Percentiles rank a stretch among this genome's conserved stretches.
Conservation (phyloP, 2,888 invertebrate species). For the Platycnemis pennipes region DNA sequence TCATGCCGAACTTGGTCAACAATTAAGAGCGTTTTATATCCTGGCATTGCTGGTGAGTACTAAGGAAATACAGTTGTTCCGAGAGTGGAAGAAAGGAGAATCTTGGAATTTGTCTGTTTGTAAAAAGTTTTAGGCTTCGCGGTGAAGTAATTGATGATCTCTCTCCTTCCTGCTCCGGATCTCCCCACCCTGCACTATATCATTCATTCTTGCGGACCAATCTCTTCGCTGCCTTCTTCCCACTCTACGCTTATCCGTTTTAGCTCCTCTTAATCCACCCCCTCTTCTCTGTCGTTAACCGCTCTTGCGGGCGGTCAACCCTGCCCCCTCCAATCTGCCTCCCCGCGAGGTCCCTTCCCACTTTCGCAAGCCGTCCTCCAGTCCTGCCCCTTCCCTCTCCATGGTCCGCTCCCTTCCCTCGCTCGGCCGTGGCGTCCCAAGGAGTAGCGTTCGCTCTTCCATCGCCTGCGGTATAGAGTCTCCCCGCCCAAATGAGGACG, state of each 20-base stretch:
- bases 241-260: neutral
- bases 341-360: too few relatives aligned
- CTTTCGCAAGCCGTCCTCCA: neutral
- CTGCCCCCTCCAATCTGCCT: neutral
- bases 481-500: constrained; percentile 27
- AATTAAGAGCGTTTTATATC: too few relatives aligned
- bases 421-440: neutral
- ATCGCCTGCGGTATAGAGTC: neutral
- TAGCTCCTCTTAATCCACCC: neutral
- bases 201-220: neutral
- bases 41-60: too few relatives aligned
- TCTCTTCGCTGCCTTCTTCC: neutral
- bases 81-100: neutral
- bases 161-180: neutral
- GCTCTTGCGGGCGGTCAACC: neutral
- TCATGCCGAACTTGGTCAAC: too few relatives aligned
- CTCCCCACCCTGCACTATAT: neutral
- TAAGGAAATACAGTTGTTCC: too few relatives aligned
- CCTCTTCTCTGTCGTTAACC: neutral
- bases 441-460: neutral
- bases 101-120: neutral
- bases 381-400: neutral
- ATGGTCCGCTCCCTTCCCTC: neutral
- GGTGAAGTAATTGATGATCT: neutral
- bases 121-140: neutral